A percentile compares a stretch with the other conserved stretches of the same genome.
phyloP scores from a whole-genome alignment of 1,140 invertebrate species.

The Onthophagus taurus region DNA sequence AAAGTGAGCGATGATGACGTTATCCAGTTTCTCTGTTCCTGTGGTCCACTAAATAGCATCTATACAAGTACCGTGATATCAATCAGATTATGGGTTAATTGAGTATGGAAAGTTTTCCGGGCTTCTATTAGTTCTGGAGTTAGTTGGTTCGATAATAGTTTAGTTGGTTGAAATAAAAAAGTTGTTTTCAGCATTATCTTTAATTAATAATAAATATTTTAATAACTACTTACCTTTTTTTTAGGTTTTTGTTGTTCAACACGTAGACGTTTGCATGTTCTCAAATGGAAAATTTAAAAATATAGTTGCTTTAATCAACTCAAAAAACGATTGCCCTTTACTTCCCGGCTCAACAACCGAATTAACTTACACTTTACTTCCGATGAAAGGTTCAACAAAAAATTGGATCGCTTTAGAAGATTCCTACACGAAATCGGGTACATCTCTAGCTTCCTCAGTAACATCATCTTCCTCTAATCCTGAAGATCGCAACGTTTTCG shows the following conservation, averaged over 20 bases:
- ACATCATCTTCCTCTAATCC: conserved; percentile 45
- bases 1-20: too few relatives aligned
- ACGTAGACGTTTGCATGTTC: conserved; percentile 98
- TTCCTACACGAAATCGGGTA: conserved; percentile 58
- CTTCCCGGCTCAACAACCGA: conserved; percentile 50
- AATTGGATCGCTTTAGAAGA: conserved; percentile 76
- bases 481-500: conserved; percentile 74
- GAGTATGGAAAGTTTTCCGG: too few relatives aligned
- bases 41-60: too few relatives aligned
- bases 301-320: conserved; percentile 81
- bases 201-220: neutral
- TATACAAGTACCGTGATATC: too few relatives aligned
- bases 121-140: too few relatives aligned
- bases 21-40: too few relatives aligned
- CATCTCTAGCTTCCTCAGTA: conserved; percentile 60
- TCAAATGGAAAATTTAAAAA: conserved; percentile 99
- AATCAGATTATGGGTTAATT: too few relatives aligned
- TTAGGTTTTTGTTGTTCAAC: conserved; percentile 82
- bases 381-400: conserved; percentile 65
- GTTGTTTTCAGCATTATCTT: too few relatives aligned
- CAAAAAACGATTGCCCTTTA: conserved; percentile 55
- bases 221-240: conserved; percentile 16
- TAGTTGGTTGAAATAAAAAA: too few relatives aligned
- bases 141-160: too few relatives aligned
- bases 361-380: conserved; percentile 55